These are phyloP conservation scores for Cephus runcator DNA, from an alignment of 2,888 invertebrate genomes.

Conservation along the genomic window DNA sequence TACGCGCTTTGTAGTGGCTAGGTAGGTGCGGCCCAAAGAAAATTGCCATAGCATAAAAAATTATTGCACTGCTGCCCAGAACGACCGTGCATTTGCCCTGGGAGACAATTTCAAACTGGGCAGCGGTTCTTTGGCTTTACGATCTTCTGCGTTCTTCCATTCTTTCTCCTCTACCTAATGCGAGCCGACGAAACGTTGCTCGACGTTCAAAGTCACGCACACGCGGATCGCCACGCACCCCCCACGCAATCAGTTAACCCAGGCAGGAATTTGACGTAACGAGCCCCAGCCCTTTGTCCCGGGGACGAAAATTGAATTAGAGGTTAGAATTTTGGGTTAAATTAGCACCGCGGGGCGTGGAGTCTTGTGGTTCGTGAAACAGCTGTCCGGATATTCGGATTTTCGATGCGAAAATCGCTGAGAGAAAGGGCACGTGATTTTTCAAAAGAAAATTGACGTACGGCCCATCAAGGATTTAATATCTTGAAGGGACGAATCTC, in stretches of 20 bases:
- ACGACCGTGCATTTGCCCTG: not conserved
- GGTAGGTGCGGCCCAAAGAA: conserved; percentile 15
- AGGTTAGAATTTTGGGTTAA: not conserved
- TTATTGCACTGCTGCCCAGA: conserved; percentile 15
- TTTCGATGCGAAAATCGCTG: conserved; percentile 18
- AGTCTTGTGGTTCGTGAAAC: not conserved
- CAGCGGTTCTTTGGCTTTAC: not conserved
- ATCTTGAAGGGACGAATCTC: not conserved
- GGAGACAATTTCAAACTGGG: not conserved
- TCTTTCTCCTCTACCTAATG: not conserved
- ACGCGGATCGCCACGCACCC: not conserved
- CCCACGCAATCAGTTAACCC: not conserved
- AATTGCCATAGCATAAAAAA: conserved; percentile 26
- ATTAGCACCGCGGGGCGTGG: conserved; percentile 13
- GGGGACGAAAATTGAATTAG: not conserved
- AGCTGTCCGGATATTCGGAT: conserved; percentile 14
- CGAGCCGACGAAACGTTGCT: not conserved
- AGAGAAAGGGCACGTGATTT: conserved; percentile 13
- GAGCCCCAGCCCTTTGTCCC: not conserved
- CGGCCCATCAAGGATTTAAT: not conserved
- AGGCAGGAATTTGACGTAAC: not conserved
- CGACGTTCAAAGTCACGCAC: not conserved
- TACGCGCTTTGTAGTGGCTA: conserved; percentile 1
- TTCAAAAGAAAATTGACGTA: conserved; percentile 18
- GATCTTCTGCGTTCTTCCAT: not conserved